Evolutionary conservation across 2,888 invertebrate genomes (phyloP).

Genomic region (Pyrrhosoma nymphula): DNA sequence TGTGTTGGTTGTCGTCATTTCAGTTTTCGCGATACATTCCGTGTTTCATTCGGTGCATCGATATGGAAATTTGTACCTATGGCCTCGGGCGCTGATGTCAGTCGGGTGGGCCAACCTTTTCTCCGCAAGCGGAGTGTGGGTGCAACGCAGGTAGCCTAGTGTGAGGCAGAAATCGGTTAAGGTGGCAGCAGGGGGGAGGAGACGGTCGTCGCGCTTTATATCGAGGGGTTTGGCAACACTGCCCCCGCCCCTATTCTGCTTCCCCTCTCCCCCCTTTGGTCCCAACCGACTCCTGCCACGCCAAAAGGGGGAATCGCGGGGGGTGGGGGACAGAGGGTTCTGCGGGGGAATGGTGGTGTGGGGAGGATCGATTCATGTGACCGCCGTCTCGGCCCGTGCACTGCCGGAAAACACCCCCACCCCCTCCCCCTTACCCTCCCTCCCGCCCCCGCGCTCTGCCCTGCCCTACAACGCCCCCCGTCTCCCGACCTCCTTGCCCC

Average conservation of each 20-base stretch:
- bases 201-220: background rate
- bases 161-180: background rate
- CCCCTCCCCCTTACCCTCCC: background rate
- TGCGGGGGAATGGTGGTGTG: background rate
- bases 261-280: background rate
- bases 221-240: slow-evolving; percentile 47
- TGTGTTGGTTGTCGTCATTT: too few relatives aligned
- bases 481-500: background rate
- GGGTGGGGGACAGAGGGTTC: background rate
- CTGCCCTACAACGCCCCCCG: background rate
- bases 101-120: background rate
- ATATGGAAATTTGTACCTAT: too few relatives aligned
- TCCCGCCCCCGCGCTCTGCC: background rate
- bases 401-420: slow-evolving; percentile 41
- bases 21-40: too few relatives aligned
- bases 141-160: background rate
- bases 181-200: background rate
- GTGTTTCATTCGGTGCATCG: too few relatives aligned
- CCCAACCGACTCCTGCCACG: background rate
- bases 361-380: slow-evolving; percentile 57
- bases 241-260: background rate
- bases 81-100: background rate
- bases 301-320: background rate
- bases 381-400: slow-evolving; percentile 51
- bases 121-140: background rate